phyloP scores from a whole-genome alignment of 2,888 invertebrate species.

The Miltochrista miniata region DNA sequence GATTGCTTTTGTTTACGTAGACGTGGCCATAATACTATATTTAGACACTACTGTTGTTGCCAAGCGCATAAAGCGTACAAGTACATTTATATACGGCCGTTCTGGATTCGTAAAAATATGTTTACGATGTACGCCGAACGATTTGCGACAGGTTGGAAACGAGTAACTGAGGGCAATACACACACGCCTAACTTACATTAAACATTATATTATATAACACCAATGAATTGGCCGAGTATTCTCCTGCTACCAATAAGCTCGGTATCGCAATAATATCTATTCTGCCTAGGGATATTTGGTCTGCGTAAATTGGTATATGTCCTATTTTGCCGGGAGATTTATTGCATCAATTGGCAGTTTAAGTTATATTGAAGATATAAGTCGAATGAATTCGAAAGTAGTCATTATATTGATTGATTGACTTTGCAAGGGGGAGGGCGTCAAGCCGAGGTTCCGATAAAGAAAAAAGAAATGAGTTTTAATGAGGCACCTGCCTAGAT shows the following conservation, averaged over 20 bases:
- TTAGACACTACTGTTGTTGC: conserved; percentile 7
- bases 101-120: conserved; percentile 24
- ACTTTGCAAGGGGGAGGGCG: too few relatives aligned
- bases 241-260: conserved; percentile 42
- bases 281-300: conserved; percentile 15
- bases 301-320: conserved; percentile 15
- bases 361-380: conserved; percentile 21
- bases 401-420: too few relatives aligned
- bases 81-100: conserved; percentile 8
- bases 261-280: conserved; percentile 16
- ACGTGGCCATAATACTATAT: conserved; percentile 7
- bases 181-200: conserved; percentile 40
- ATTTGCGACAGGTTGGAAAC: conserved; percentile 32
- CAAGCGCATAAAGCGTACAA: background rate
- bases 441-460: too few relatives aligned
- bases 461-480: too few relatives aligned
- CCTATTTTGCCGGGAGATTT: conserved; percentile 9
- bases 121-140: conserved; percentile 16
- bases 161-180: conserved; percentile 35
- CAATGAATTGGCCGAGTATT: conserved; percentile 39
- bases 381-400: conserved; percentile 10
- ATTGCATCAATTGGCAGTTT: conserved; percentile 9
- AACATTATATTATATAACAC: conserved; percentile 48
- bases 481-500: too few relatives aligned
- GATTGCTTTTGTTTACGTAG: conserved; percentile 18